phyloP scores from a whole-genome alignment of 23 tunicate genomes.

The Trididemnum nubilum region DNA sequence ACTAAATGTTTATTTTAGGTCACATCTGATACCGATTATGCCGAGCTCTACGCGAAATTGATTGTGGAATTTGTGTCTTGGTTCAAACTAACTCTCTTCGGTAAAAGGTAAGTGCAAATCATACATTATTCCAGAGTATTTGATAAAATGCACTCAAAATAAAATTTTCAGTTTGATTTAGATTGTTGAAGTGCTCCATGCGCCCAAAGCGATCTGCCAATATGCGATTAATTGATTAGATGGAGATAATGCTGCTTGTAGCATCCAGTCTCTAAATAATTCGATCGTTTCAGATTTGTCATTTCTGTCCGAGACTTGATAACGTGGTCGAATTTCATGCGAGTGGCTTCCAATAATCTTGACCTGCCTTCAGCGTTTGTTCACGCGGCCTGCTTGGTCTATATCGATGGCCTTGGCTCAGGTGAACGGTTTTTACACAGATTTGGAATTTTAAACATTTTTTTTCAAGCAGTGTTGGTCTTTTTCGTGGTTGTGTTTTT shows the following conservation, averaged over 20 bases:
- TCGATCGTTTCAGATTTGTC: too few relatives aligned
- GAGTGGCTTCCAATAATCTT: slow-evolving; percentile 4
- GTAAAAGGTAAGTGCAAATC: slow-evolving; percentile 59
- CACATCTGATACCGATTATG: neutral
- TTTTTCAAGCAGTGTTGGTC: neutral
- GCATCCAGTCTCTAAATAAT: too few relatives aligned
- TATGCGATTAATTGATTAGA: too few relatives aligned
- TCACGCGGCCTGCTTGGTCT: slow-evolving; percentile 87
- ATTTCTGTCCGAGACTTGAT: slow-evolving; percentile 88
- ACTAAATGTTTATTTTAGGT: too few relatives aligned
- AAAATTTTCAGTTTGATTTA: too few relatives aligned
- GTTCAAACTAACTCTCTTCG: slow-evolving; percentile 81
- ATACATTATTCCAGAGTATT: too few relatives aligned
- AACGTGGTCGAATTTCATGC: slow-evolving; percentile 79
- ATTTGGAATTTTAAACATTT: neutral
- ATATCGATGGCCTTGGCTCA: slow-evolving; percentile 89
- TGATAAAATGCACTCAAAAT: too few relatives aligned
- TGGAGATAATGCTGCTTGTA: too few relatives aligned
- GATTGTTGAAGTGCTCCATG: too few relatives aligned
- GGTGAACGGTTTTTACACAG: slow-evolving; percentile 35
- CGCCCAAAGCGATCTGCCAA: too few relatives aligned
- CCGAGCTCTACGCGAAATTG: slow-evolving; percentile 46
- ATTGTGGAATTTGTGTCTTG: slow-evolving; percentile 82
- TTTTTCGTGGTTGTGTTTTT: neutral
- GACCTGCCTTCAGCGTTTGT: slow-evolving; percentile 45